These are phyloP conservation scores for Montipora cactus DNA, from an alignment of 64 coral and sea anemone species.

Conservation along the genomic window DNA sequence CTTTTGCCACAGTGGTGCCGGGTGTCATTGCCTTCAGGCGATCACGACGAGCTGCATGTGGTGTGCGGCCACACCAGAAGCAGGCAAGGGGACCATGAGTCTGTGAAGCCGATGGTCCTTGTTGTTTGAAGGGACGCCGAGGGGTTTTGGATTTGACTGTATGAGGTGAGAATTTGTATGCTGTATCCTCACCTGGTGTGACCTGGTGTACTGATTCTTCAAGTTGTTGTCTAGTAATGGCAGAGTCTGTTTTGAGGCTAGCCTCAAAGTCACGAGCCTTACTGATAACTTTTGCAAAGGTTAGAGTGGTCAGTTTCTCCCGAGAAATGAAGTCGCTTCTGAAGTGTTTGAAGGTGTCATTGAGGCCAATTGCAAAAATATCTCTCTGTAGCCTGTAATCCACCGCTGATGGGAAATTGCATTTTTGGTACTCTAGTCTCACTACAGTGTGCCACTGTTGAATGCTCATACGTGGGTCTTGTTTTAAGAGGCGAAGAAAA, in stretches of 20 bases:
- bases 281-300: too few species aligned
- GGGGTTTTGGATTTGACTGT: too few species aligned
- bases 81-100: too few species aligned
- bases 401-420: conserved; percentile 45
- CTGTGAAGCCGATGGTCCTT: too few species aligned
- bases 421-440: conserved; percentile 62
- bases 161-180: too few species aligned
- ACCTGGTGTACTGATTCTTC: too few species aligned
- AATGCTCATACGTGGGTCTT: conserved; percentile 35
- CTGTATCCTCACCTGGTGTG: too few species aligned
- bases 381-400: conserved; percentile 57
- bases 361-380: conserved; percentile 61
- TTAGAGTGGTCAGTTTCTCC: too few species aligned
- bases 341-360: conserved; percentile 62
- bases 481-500: conserved; percentile 55
- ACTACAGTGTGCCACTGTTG: conserved; percentile 58
- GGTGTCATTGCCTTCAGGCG: conserved; percentile 33
- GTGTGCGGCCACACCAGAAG: conserved; percentile 15
- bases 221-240: too few species aligned
- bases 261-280: too few species aligned
- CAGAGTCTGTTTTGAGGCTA: too few species aligned
- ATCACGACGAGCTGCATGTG: conserved; percentile 13
- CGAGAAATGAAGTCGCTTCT: conserved; percentile 1
- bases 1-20: conserved; percentile 48
- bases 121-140: too few species aligned